Conservation (phyloP, 2,797 vertebrate genomes). For the Aeoliscus strigatus region DNA sequence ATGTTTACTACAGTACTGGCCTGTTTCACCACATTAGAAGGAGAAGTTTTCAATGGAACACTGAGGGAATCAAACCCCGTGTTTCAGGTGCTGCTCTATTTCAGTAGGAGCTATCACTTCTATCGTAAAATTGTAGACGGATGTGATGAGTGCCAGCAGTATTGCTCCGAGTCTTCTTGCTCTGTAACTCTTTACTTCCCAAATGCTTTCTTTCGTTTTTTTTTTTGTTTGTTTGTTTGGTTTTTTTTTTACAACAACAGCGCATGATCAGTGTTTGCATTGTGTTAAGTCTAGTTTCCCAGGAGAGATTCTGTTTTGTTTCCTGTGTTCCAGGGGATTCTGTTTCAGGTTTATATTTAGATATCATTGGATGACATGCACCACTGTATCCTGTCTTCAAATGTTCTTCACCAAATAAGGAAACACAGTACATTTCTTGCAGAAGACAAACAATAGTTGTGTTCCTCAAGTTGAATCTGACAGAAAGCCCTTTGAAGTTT, state of each 20-base stretch:
- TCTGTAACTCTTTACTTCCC: slow-evolving; percentile 81
- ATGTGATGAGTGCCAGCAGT: slow-evolving; percentile 84
- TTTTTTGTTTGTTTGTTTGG: too few relatives aligned
- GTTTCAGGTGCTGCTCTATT: too few relatives aligned
- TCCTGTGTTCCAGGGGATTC: slow-evolving; percentile 83
- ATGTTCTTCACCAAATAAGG: slow-evolving; percentile 20
- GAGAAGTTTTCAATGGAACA: neutral
- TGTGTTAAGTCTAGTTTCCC: slow-evolving; percentile 82
- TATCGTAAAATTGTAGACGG: slow-evolving; percentile 8
- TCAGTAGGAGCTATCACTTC: slow-evolving; percentile 4
- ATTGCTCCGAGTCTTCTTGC: slow-evolving; percentile 81
- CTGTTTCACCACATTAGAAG: neutral
- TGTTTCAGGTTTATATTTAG: slow-evolving; percentile 39
- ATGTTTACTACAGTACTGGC: neutral
- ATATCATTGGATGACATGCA: slow-evolving; percentile 28
- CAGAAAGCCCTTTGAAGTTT: slow-evolving; percentile 22
- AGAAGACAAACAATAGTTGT: slow-evolving; percentile 8
- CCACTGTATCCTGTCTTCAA: slow-evolving; percentile 27
- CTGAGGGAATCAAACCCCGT: too few relatives aligned
- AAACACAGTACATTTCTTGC: slow-evolving; percentile 6
- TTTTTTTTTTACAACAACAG: too few relatives aligned
- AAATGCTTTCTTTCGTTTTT: slow-evolving; percentile 77
- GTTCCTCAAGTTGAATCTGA: slow-evolving; percentile 29
- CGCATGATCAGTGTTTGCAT: slow-evolving; percentile 96
- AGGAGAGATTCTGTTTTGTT: slow-evolving; percentile 95